Evolutionary conservation across 2,888 invertebrate genomes (phyloP).

Genomic region (Horisme vitalbata): DNA sequence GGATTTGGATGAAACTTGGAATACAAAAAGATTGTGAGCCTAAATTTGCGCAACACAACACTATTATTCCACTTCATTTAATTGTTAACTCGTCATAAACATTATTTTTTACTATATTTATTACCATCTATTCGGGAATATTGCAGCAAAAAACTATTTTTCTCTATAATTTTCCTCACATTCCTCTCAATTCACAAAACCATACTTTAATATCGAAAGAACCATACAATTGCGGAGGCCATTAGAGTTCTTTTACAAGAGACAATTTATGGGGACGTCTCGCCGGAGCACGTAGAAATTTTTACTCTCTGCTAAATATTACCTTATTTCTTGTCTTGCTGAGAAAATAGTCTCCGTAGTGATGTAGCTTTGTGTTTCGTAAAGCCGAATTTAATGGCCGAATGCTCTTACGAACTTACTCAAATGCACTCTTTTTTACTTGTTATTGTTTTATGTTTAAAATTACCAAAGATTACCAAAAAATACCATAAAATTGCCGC

Average conservation of each 20-base stretch:
- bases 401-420: too few relatives aligned
- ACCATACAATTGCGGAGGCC: slow-evolving; percentile 59
- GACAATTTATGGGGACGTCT: slow-evolving; percentile 71
- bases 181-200: slow-evolving; percentile 35
- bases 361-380: slow-evolving; percentile 22
- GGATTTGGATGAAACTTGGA: too few relatives aligned
- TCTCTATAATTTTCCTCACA: slow-evolving; percentile 14
- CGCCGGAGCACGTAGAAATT: slow-evolving; percentile 64
- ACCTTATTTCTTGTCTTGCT: slow-evolving; percentile 54
- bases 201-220: slow-evolving; percentile 53
- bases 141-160: too few relatives aligned
- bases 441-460: too few relatives aligned
- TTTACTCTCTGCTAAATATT: slow-evolving; percentile 72
- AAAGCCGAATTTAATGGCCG: slow-evolving; percentile 5
- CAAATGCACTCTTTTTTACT: too few relatives aligned
- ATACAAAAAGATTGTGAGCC: too few relatives aligned
- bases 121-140: too few relatives aligned
- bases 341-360: slow-evolving; percentile 34
- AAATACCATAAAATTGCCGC: too few relatives aligned
- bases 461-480: too few relatives aligned
- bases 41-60: too few relatives aligned
- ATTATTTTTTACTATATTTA: not conserved
- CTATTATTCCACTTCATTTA: too few relatives aligned
- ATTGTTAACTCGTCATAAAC: too few relatives aligned
- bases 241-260: slow-evolving; percentile 72